Conservation (phyloP, 92 coral and sea anemone species). For the Epizoanthus stellaris region DNA sequence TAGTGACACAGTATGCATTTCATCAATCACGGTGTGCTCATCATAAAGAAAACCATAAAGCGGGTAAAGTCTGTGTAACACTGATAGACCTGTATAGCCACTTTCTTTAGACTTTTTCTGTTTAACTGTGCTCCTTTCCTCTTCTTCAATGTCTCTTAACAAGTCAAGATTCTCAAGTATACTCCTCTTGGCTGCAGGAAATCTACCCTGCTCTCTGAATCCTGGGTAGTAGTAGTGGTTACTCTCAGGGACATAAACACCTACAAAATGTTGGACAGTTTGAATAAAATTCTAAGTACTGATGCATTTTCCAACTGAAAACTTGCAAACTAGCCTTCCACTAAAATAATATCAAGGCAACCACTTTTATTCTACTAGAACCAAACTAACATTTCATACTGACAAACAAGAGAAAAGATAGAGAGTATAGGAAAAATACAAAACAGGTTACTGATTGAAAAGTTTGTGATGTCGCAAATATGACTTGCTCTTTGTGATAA, state of each 20-base stretch:
- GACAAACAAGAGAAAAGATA: too few species aligned
- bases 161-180: constrained; percentile 8
- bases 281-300: not conserved
- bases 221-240: constrained; percentile 43
- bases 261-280: constrained; percentile 11
- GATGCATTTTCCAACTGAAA: too few species aligned
- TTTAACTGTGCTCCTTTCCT: constrained; percentile 55
- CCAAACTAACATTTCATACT: too few species aligned
- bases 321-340: too few species aligned
- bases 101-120: constrained; percentile 45
- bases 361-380: too few species aligned
- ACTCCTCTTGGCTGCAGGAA: constrained; percentile 37
- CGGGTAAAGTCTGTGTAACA: constrained; percentile 55
- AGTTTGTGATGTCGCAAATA: too few species aligned
- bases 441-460: too few species aligned
- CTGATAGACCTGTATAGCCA: constrained; percentile 59
- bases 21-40: constrained; percentile 48
- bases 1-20: constrained; percentile 64
- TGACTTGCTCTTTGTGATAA: not conserved
- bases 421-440: too few species aligned
- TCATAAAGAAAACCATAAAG: constrained; percentile 63
- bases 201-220: constrained; percentile 38
- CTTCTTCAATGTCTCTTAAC: constrained; percentile 32
- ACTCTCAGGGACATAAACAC: constrained; percentile 39
- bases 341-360: too few species aligned